A percentile compares a stretch with the other conserved stretches of the same genome.
Conservation (phyloP, 2,113 vertebrate genomes). For the Pelmatolapia mariae region DNA sequence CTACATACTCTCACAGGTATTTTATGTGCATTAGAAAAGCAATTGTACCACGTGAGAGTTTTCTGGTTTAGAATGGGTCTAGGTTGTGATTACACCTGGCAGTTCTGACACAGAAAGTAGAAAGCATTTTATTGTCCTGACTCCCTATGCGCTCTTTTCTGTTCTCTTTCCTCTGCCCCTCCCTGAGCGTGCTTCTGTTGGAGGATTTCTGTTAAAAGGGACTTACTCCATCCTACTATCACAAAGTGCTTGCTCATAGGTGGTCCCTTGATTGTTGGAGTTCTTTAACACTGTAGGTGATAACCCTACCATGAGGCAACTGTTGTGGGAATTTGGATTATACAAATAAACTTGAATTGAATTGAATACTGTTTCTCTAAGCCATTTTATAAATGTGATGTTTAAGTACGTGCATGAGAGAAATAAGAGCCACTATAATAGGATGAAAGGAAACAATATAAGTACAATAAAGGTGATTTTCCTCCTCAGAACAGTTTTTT, state of each 20-base stretch:
- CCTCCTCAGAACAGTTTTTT: not conserved
- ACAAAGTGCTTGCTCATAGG: not conserved
- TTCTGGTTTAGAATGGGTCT: not conserved
- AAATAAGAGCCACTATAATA: not conserved
- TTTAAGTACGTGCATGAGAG: not conserved
- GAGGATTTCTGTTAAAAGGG: not conserved
- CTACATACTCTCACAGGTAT: not conserved
- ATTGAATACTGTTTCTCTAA: not conserved
- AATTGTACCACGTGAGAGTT: not conserved
- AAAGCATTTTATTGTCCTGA: not conserved
- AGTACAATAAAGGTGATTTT: not conserved
- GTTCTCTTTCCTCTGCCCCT: not conserved
- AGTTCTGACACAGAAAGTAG: not conserved
- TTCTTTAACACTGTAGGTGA: not conserved
- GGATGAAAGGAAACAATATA: not conserved
- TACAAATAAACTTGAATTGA: not conserved
- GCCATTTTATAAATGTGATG: not conserved
- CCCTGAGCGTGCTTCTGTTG: fast-evolving
- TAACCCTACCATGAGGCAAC: too few species aligned
- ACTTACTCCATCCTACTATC: not conserved
- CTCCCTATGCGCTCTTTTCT: not conserved
- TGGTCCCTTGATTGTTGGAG: not conserved
- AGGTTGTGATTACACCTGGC: not conserved
- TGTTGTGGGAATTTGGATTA: not conserved
- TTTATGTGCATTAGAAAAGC: not conserved